Conservation (phyloP, 2,888 invertebrate species). For the Zhengitettix transpicula region DNA sequence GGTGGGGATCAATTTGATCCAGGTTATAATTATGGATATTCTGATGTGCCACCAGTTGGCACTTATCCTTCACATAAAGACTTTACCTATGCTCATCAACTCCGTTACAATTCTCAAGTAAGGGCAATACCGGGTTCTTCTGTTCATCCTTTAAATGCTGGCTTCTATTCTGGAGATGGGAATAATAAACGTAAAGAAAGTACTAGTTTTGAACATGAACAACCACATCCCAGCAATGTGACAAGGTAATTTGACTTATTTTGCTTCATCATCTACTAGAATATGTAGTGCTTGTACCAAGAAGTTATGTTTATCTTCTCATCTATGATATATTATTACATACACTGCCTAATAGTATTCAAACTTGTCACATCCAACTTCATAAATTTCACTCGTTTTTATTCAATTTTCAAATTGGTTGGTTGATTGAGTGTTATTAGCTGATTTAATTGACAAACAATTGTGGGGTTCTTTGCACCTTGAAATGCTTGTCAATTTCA, state of each 20-base stretch:
- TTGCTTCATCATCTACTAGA: too few relatives aligned
- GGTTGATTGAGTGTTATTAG: too few relatives aligned
- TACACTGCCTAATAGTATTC: too few relatives aligned
- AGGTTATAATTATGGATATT: constrained; percentile 12
- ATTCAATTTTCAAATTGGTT: too few relatives aligned
- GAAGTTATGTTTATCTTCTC: too few relatives aligned
- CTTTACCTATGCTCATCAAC: constrained; percentile 25
- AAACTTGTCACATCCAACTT: too few relatives aligned
- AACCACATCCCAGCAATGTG: constrained; percentile 31
- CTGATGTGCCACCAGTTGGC: constrained; percentile 6
- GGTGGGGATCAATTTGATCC: constrained; percentile 12
- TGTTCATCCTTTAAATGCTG: constrained; percentile 19
- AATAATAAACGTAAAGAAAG: constrained; percentile 34
- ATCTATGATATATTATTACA: too few relatives aligned
- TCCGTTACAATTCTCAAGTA: constrained; percentile 15
- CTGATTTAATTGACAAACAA: too few relatives aligned
- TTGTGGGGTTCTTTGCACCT: too few relatives aligned
- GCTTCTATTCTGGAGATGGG: constrained; percentile 23
- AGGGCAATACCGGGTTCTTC: constrained; percentile 13
- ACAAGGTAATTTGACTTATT: constrained; percentile 17
- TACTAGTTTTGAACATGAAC: constrained; percentile 42
- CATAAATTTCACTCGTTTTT: too few relatives aligned
- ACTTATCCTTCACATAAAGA: constrained; percentile 20
- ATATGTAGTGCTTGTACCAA: too few relatives aligned
- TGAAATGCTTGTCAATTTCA: too few relatives aligned